Evolutionary conservation across 2,113 vertebrate species (phyloP).

Genomic region (Mionectes macconnelli): DNA sequence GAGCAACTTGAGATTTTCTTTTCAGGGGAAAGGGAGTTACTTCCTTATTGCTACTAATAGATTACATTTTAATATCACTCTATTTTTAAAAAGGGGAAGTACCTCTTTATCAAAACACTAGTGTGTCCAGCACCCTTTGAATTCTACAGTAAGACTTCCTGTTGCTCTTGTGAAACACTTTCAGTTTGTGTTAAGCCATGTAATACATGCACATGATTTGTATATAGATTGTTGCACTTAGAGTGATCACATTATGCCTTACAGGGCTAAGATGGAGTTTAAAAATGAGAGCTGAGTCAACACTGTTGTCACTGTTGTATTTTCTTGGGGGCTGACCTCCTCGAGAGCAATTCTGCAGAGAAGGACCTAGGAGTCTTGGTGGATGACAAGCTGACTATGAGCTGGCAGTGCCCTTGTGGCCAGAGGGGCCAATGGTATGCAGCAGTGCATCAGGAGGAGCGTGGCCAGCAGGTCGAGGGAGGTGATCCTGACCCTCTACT

Average conservation of each 20-base stretch:
- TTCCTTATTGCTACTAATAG: background rate
- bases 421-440: too few species aligned
- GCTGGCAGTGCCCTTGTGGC: background rate
- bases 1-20: background rate
- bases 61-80: background rate
- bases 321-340: background rate
- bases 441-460: rapidly evolving
- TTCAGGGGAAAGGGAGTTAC: background rate
- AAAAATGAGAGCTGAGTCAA: background rate
- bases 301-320: background rate
- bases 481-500: background rate
- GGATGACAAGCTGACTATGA: background rate
- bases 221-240: background rate
- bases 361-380: background rate
- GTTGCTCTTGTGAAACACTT: background rate
- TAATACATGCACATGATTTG: background rate
- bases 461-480: background rate
- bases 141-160: background rate
- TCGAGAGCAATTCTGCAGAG: background rate
- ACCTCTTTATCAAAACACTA: background rate
- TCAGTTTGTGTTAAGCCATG: background rate
- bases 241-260: background rate
- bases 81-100: background rate
- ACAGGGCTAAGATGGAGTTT: background rate
- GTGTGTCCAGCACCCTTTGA: background rate